A percentile compares a stretch with the other conserved stretches of the same genome.
Conservation (phyloP, 2,113 vertebrate genomes). For the Clarias macrocephalus region DNA sequence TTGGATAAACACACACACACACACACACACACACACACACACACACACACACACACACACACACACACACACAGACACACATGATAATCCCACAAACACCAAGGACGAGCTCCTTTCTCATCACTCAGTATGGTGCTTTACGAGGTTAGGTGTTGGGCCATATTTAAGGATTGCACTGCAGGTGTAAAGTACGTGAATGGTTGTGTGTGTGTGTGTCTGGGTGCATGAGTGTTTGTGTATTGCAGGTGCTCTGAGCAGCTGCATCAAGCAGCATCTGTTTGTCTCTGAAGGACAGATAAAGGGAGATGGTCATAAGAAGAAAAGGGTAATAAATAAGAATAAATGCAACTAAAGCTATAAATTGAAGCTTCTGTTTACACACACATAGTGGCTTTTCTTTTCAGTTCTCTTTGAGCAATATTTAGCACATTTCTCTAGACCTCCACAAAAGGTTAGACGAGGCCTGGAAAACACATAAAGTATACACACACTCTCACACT, state of each 20-base stretch:
- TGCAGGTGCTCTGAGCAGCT: conserved; percentile 67
- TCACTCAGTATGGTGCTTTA: conserved; percentile 61
- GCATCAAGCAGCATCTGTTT: conserved; percentile 46
- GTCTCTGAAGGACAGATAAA: conserved; percentile 20
- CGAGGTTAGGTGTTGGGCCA: conserved; percentile 48
- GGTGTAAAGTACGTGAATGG: conserved; percentile 31
- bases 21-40: conserved; percentile 26
- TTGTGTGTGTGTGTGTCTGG: conserved; percentile 1
- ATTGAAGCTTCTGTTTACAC: neutral
- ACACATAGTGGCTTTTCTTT: neutral
- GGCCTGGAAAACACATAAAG: neutral
- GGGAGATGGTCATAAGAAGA: neutral
- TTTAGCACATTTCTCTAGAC: conserved; percentile 1
- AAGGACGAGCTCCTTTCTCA: conserved; percentile 36
- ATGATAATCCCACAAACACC: conserved; percentile 26
- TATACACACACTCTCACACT: conserved; percentile 4
- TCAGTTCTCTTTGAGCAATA: conserved; percentile 12
- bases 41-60: conserved; percentile 22
- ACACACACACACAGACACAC: conserved; percentile 25
- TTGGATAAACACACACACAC: conserved; percentile 37
- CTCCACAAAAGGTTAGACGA: conserved; percentile 18
- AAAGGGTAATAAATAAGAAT: neutral
- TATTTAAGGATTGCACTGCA: conserved; percentile 43
- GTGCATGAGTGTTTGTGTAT: neutral
- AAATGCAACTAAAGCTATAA: conserved; percentile 32